Conservation (phyloP, 2,797 vertebrate genomes). For the Esox lucius region DNA sequence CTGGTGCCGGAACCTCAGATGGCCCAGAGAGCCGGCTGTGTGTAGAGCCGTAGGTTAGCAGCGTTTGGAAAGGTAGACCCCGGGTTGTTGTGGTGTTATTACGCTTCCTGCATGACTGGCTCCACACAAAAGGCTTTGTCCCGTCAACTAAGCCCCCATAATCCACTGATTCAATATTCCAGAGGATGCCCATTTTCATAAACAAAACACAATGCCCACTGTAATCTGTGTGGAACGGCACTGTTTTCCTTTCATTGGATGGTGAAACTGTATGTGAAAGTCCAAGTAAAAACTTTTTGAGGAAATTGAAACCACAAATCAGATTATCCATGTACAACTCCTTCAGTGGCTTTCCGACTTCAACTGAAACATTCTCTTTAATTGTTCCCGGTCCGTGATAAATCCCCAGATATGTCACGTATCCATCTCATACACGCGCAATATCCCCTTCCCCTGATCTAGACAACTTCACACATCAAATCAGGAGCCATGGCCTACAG, state of each 20-base stretch:
- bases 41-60: constrained; percentile 41
- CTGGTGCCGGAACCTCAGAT: constrained; percentile 16
- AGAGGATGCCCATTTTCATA: constrained; percentile 50
- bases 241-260: background rate
- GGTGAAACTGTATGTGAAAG: background rate
- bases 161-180: constrained; percentile 64
- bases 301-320: constrained; percentile 16
- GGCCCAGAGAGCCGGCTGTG: constrained; percentile 63
- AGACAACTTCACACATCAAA: constrained; percentile 21
- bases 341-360: background rate
- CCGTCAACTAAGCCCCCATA: constrained; percentile 62
- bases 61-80: constrained; percentile 39
- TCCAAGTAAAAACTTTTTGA: background rate
- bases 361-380: background rate
- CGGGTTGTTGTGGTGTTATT: constrained; percentile 51
- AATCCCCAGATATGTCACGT: background rate
- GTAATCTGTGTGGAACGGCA: constrained; percentile 12
- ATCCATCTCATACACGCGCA: constrained; percentile 6
- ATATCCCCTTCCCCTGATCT: constrained; percentile 16
- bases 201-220: constrained; percentile 37
- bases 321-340: constrained; percentile 1
- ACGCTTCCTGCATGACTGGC: constrained; percentile 65
- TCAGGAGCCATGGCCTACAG: background rate
- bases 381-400: background rate
- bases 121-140: constrained; percentile 70